These are phyloP conservation scores for Aplidium turbinatum DNA, from an alignment of 23 tunicate species.

Conservation along the genomic window DNA sequence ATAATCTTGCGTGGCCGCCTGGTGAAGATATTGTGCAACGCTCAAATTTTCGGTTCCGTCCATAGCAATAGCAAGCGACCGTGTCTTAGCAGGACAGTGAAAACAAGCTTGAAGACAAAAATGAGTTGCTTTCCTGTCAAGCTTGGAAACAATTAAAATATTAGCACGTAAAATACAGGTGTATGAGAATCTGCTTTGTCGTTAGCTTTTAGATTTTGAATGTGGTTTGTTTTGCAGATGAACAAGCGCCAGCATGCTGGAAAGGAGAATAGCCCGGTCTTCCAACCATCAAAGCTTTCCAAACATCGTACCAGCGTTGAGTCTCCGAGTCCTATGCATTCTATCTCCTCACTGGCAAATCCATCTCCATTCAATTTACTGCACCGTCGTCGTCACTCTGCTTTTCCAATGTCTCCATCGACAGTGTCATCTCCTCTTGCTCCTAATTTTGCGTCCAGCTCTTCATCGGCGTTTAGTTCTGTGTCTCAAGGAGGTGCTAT, in stretches of 20 bases:
- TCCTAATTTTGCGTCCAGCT: conserved; percentile 50
- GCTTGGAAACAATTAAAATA: too few relatives aligned
- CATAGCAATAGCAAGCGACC: too few relatives aligned
- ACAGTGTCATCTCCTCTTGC: conserved; percentile 62
- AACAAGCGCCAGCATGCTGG: conserved; percentile 28
- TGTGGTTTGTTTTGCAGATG: too few relatives aligned
- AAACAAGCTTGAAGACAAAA: too few relatives aligned
- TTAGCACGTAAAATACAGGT: too few relatives aligned
- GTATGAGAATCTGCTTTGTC: too few relatives aligned
- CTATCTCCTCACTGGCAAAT: neutral
- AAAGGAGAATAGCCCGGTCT: conserved; percentile 48
- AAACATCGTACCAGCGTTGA: conserved; percentile 3
- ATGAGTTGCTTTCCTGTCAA: too few relatives aligned
- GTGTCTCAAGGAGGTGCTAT: conserved; percentile 7
- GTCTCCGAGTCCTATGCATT: conserved; percentile 34
- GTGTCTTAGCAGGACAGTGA: too few relatives aligned
- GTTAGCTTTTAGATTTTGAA: too few relatives aligned
- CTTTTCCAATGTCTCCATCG: conserved; percentile 33
- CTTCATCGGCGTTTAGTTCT: conserved; percentile 49
- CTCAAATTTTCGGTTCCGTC: too few relatives aligned
- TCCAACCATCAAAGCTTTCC: neutral
- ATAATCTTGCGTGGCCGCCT: too few relatives aligned
- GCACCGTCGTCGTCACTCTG: conserved; percentile 21
- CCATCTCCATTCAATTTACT: neutral
- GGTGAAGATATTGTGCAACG: too few relatives aligned